Conservation (phyloP, 2,797 vertebrate genomes). For the Synaphobranchus kaupii region DNA sequence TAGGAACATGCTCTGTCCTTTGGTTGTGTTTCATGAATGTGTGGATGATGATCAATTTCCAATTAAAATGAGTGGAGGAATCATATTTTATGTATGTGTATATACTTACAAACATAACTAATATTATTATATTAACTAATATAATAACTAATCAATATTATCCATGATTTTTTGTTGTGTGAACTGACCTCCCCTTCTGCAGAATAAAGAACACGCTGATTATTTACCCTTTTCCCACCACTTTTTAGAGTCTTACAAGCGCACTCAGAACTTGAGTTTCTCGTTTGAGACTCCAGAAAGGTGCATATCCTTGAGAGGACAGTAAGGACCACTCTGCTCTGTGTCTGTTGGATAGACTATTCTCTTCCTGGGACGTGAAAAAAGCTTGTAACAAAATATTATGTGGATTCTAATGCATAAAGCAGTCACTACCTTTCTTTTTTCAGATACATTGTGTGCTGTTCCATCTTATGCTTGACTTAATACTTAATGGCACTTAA, state of each 20-base stretch:
- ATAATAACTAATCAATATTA: too few relatives aligned
- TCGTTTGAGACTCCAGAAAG: neutral
- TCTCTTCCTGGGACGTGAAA: neutral
- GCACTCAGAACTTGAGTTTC: conserved; percentile 11
- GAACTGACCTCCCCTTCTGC: too few relatives aligned
- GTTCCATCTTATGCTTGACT: neutral
- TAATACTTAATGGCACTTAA: neutral
- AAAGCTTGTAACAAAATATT: neutral
- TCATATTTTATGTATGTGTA: neutral
- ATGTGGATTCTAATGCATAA: neutral
- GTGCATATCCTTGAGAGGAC: neutral
- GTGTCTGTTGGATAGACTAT: neutral
- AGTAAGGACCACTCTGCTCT: neutral
- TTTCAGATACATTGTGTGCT: neutral
- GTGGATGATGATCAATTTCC: too few relatives aligned
- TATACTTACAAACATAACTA: neutral
- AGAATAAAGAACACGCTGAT: too few relatives aligned
- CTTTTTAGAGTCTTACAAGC: neutral
- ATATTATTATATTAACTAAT: too few relatives aligned
- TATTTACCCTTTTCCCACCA: too few relatives aligned
- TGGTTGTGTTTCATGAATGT: neutral
- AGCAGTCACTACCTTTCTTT: neutral
- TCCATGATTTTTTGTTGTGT: too few relatives aligned
- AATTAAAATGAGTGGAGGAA: too few relatives aligned
- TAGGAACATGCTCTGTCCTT: neutral